A percentile compares a stretch with the other conserved stretches of the same genome.
phyloP scores from a whole-genome alignment of 2,888 invertebrate genomes.

The Calliopum simillimum region DNA sequence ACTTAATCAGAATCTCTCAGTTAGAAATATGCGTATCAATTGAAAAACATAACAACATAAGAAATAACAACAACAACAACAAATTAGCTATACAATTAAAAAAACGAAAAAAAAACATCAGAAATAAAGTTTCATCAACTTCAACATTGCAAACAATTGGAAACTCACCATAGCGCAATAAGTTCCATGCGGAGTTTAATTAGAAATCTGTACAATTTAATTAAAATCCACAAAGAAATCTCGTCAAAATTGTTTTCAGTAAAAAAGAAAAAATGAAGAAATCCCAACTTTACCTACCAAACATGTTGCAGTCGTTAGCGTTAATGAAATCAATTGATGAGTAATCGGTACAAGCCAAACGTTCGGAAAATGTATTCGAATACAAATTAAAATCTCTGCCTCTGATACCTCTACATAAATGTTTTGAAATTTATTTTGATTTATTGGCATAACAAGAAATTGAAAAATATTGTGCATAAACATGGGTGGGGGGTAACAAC shows the following conservation, averaged over 20 bases:
- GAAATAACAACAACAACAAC: neutral
- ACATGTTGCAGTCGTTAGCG: neutral
- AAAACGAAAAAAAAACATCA: too few species aligned
- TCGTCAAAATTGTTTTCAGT: neutral
- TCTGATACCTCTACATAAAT: neutral
- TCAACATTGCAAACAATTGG: slow-evolving; percentile 2
- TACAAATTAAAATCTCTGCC: neutral
- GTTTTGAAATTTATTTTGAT: slow-evolving; percentile 10
- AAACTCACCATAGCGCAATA: slow-evolving; percentile 48
- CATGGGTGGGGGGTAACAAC: neutral
- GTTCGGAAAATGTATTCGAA: slow-evolving; percentile 27
- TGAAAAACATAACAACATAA: neutral
- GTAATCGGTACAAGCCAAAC: slow-evolving; percentile 30
- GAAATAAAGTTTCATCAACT: too few species aligned
- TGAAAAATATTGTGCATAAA: slow-evolving; percentile 16
- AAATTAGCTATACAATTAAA: neutral
- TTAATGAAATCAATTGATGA: slow-evolving; percentile 3
- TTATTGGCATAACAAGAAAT: slow-evolving; percentile 28
- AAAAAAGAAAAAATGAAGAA: neutral
- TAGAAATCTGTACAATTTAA: slow-evolving; percentile 61
- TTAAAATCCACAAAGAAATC: slow-evolving; percentile 48
- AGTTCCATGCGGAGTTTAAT: slow-evolving; percentile 64
- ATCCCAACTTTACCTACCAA: neutral
- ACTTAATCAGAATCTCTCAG: slow-evolving; percentile 36
- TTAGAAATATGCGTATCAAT: too few species aligned